phyloP scores from a whole-genome alignment of 2,888 invertebrate species.

The Zele albiditarsus region DNA sequence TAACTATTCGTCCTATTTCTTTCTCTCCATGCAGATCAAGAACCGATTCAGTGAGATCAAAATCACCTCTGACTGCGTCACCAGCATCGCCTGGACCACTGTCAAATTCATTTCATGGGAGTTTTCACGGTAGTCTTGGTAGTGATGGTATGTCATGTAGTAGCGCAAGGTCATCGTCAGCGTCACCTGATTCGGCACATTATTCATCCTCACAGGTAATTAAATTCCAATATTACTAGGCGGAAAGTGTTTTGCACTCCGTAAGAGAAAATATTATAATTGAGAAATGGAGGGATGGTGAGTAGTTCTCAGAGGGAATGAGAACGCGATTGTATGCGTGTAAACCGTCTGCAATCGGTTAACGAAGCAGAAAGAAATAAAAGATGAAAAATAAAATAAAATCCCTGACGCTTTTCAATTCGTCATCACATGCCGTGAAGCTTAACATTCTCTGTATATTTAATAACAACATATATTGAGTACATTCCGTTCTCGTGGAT shows the following conservation, averaged over 20 bases:
- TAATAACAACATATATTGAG: not conserved
- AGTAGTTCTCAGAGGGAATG: slow-evolving; percentile 49
- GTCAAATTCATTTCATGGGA: slow-evolving; percentile 69
- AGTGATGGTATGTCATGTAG: slow-evolving; percentile 72
- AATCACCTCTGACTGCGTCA: slow-evolving; percentile 69
- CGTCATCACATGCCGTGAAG: slow-evolving; percentile 48
- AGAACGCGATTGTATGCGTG: slow-evolving; percentile 54
- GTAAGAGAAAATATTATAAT: slow-evolving; percentile 11
- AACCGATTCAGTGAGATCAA: slow-evolving; percentile 70
- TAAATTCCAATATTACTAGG: not conserved
- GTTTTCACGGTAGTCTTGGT: slow-evolving; percentile 70
- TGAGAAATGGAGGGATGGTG: slow-evolving; percentile 26
- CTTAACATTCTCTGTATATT: slow-evolving; percentile 3
- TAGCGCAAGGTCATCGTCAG: slow-evolving; percentile 71
- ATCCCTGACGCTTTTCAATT: slow-evolving; percentile 45
- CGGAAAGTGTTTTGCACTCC: not conserved
- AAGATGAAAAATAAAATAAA: slow-evolving; percentile 7
- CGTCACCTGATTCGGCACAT: slow-evolving; percentile 70
- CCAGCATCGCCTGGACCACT: slow-evolving; percentile 69
- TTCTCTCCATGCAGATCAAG: slow-evolving; percentile 63
- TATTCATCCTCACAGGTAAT: slow-evolving; percentile 69
- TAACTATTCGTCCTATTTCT: not conserved
- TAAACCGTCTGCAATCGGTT: slow-evolving; percentile 38
- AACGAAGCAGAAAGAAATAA: slow-evolving; percentile 46
- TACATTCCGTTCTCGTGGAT: not conserved